Percentiles rank a stretch among this genome's conserved stretches.
Conservation (phyloP, 2,113 vertebrate species). For the Corythoichthys haematopterus region DNA sequence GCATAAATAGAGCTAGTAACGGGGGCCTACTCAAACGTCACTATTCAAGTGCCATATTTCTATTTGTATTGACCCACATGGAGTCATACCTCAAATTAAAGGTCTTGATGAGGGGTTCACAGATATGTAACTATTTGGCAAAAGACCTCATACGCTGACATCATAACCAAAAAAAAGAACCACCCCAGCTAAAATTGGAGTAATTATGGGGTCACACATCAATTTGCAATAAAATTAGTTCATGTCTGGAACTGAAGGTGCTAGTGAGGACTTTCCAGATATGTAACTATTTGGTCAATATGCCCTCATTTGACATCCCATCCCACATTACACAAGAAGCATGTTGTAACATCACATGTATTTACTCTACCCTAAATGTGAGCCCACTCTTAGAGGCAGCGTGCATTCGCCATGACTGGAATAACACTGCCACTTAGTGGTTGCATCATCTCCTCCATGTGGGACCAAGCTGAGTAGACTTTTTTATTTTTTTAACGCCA, state of each 20-base stretch:
- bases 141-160: background rate
- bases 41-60: background rate
- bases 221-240: background rate
- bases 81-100: background rate
- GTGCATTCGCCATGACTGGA: constrained; percentile 33
- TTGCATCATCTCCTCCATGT: constrained; percentile 30
- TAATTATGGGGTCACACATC: background rate
- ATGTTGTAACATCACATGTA: constrained; percentile 46
- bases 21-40: background rate
- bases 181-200: background rate
- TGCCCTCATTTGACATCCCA: background rate
- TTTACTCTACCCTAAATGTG: constrained; percentile 9
- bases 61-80: background rate
- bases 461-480: constrained; percentile 24
- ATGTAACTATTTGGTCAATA: background rate
- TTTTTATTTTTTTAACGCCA: constrained; percentile 6
- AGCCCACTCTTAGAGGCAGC: background rate
- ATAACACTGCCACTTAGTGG: constrained; percentile 70
- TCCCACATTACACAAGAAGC: constrained; percentile 32
- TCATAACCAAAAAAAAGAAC: background rate
- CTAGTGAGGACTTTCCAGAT: constrained; percentile 7
- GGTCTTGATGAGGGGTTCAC: no score
- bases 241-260: background rate
- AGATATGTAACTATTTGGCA: no score
- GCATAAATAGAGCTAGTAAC: background rate